Evolutionary conservation across 2,888 invertebrate genomes (phyloP), one percentile per base, ranked within the genome.

Genomic region (Lithophane semibrunnea): DNA sequence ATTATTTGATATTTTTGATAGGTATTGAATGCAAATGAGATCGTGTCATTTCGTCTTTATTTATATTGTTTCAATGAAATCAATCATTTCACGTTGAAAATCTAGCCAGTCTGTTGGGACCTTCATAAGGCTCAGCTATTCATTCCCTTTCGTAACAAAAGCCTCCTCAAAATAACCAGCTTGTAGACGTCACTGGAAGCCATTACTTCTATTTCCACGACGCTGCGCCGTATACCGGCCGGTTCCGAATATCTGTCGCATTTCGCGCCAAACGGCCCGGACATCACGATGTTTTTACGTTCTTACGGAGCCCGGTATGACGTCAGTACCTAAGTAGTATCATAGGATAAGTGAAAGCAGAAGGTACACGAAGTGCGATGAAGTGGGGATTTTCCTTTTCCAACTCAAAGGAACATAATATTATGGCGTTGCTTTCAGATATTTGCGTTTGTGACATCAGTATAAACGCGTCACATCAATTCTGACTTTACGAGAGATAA

Each of bases 281-380:
- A 90, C 82, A 84, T 88, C 86, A 88, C 83, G 88, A 87, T 88
- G 78, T 88, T 89, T 91, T 89, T 90, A 88, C 88, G 83, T 83
- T 85, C 82, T 84, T 86, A 83, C 66, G 74, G 67, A 86, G 74
- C 79, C 77, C 47, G 66, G 63, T 70, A 65, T 78, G 77, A 83
- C 87, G 84, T 82, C 83, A 83, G 29, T 61, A 37, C 37, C 37
- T 37, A 49, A 65, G 56, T 65, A 49, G 49, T 63, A 65, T 9
- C 37, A 67, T 16, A n/a, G 24, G n/a, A 29, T n/a, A 54, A 12
- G 12, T 42, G 21, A 1, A 21, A 1, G 10, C 72, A 75, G 79
- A 86, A 86, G 79, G 49, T n/a, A 12, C 13, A 73, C 18, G 37
- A 37, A 37, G 37, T 37, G 37, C 37, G 4, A 5, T 37, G 37